A percentile compares a stretch with the other conserved stretches of the same genome.
Evolutionary conservation across 1,140 invertebrate genomes (phyloP).

Genomic region (Archivesica marissinica): DNA sequence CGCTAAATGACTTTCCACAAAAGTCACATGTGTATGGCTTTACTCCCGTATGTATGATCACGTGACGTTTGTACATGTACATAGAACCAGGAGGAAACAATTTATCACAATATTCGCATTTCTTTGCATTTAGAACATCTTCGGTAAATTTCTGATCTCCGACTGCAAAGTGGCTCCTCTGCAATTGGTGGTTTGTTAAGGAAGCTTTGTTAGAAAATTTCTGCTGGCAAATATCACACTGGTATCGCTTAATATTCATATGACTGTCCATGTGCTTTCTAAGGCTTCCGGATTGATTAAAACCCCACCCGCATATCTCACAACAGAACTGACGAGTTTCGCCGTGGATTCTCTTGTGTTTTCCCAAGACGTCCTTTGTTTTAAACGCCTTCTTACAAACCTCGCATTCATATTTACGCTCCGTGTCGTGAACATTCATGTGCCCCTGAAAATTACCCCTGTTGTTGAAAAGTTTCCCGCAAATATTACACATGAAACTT

Average conservation of each 20-base stretch:
- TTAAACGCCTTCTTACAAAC: slow-evolving; percentile 24
- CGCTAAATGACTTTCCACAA: slow-evolving; percentile 6
- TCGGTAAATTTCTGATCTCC: background rate
- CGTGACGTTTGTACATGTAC: slow-evolving; percentile 37
- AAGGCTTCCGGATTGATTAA: slow-evolving; percentile 12
- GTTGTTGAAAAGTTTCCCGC: slow-evolving; percentile 6
- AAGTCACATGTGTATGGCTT: slow-evolving; percentile 23
- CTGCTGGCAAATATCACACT: slow-evolving; percentile 6
- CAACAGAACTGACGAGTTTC: slow-evolving; percentile 20
- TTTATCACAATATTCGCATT: slow-evolving; percentile 38
- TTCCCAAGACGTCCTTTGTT: slow-evolving; percentile 5
- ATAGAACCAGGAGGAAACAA: background rate
- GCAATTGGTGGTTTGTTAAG: slow-evolving; percentile 1
- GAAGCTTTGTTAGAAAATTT: slow-evolving; percentile 25
- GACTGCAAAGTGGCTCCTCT: background rate
- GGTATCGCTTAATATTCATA: background rate
- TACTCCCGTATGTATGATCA: slow-evolving; percentile 10
- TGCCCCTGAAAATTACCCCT: background rate
- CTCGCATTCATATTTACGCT: slow-evolving; percentile 8
- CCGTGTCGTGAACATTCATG: background rate
- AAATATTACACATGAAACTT: slow-evolving; percentile 37
- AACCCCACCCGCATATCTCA: slow-evolving; percentile 28
- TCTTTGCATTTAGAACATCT: background rate
- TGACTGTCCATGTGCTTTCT: slow-evolving; percentile 20
- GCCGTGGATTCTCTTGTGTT: slow-evolving; percentile 28